Evolutionary conservation across 1,140 invertebrate species (phyloP).

Genomic region (Diprion similis): DNA sequence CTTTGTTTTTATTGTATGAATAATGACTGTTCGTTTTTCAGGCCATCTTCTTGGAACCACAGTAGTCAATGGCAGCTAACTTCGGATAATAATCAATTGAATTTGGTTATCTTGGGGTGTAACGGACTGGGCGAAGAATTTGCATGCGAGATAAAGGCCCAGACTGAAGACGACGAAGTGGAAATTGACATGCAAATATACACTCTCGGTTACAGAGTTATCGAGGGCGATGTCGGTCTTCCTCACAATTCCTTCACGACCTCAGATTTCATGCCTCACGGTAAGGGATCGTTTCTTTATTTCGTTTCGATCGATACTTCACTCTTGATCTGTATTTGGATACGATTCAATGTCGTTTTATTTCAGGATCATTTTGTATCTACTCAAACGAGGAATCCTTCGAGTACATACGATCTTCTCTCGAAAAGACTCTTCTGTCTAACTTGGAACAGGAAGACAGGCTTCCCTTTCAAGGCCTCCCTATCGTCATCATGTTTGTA

Average conservation of each 20-base stretch:
- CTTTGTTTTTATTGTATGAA: no score
- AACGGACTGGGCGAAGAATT: conserved; percentile 81
- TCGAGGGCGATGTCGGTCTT: conserved; percentile 83
- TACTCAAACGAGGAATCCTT: conserved; percentile 92
- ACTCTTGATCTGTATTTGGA: background rate
- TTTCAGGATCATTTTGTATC: conserved; percentile 82
- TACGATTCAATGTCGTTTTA: conserved; percentile 20
- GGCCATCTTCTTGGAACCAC: conserved; percentile 73
- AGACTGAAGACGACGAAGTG: conserved; percentile 83
- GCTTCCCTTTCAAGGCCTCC: conserved; percentile 84
- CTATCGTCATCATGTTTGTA: conserved; percentile 89
- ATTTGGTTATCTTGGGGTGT: conserved; percentile 78
- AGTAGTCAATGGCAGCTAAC: conserved; percentile 73
- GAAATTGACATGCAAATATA: conserved; percentile 84
- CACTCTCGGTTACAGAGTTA: conserved; percentile 83
- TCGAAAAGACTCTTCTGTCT: conserved; percentile 90
- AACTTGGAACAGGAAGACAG: conserved; percentile 92
- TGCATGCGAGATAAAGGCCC: conserved; percentile 77
- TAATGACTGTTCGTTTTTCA: conserved; percentile 44
- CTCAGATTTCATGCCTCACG: conserved; percentile 79
- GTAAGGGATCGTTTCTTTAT: conserved; percentile 52
- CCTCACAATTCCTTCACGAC: conserved; percentile 80
- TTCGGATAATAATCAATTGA: conserved; percentile 74
- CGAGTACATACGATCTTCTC: conserved; percentile 89
- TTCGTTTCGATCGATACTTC: background rate